Conservation (phyloP, 2,113 vertebrate species). For the Butastur rufipennis region DNA sequence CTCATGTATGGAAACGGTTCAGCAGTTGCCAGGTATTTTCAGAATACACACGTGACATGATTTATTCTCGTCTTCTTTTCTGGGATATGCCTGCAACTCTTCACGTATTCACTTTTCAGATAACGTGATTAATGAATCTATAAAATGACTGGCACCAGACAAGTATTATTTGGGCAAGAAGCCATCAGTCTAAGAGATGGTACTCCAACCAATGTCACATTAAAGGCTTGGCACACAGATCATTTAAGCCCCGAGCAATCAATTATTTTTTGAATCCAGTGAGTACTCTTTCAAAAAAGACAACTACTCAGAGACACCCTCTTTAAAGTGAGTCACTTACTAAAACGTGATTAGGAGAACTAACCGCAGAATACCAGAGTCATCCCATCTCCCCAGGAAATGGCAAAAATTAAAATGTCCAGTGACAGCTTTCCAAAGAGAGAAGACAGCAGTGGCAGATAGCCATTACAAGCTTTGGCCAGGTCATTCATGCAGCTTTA, state of each 20-base stretch:
- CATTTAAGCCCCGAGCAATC: slow-evolving; percentile 3
- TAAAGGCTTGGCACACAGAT: slow-evolving; percentile 1
- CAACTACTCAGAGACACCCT: background rate
- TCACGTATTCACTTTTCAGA: background rate
- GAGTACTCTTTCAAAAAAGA: background rate
- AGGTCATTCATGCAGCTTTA: background rate
- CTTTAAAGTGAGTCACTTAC: background rate
- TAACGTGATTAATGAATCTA: slow-evolving; percentile 5
- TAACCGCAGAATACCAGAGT: background rate
- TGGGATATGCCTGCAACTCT: background rate
- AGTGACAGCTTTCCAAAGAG: background rate
- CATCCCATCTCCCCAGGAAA: background rate
- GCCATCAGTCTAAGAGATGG: background rate
- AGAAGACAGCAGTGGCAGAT: background rate
- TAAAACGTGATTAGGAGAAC: background rate
- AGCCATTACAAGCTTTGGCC: background rate
- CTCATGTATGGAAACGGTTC: background rate
- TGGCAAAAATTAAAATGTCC: background rate
- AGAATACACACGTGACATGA: background rate
- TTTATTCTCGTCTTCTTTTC: background rate
- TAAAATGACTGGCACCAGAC: slow-evolving; percentile 28
- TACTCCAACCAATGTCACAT: background rate
- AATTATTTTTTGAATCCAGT: slow-evolving; percentile 19
- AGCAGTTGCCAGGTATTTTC: background rate
- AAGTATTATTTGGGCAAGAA: slow-evolving; percentile 27